Percentiles rank a stretch among this genome's conserved stretches.
Evolutionary conservation across 2,888 invertebrate species (phyloP).

Genomic region (Xanthia icteritia): DNA sequence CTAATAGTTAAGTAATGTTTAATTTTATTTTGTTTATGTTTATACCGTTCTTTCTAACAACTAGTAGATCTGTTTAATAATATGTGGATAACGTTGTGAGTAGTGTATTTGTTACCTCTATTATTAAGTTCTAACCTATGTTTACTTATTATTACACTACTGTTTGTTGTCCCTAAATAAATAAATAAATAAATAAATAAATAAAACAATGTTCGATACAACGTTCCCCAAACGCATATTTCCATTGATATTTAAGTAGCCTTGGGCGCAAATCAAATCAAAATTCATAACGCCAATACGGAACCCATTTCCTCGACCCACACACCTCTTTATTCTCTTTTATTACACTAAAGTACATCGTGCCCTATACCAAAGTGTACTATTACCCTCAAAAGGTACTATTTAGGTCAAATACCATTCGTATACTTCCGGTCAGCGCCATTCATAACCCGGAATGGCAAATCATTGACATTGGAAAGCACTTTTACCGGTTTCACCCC

Average conservation of each 20-base stretch:
- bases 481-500: conserved; percentile 51
- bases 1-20: no score
- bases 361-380: conserved; percentile 19
- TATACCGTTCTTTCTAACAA: no score
- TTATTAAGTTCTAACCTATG: no score
- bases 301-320: conserved; percentile 37
- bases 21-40: no score
- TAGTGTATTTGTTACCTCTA: no score
- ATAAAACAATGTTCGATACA: conserved; percentile 8
- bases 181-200: no score
- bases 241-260: not conserved
- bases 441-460: conserved; percentile 60
- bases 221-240: not conserved
- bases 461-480: conserved; percentile 59
- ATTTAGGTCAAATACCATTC: conserved; percentile 62
- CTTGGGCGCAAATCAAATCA: conserved; percentile 25
- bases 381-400: conserved; percentile 55
- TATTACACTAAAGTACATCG: conserved; percentile 33
- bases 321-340: conserved; percentile 20
- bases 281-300: conserved; percentile 46
- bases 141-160: no score
- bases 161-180: no score
- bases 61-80: no score
- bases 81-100: no score
- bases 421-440: conserved; percentile 66